A percentile compares a stretch with the other conserved stretches of the same genome.
Evolutionary conservation across 2,888 invertebrate genomes (phyloP).

Genomic region (Blomia tropicalis): DNA sequence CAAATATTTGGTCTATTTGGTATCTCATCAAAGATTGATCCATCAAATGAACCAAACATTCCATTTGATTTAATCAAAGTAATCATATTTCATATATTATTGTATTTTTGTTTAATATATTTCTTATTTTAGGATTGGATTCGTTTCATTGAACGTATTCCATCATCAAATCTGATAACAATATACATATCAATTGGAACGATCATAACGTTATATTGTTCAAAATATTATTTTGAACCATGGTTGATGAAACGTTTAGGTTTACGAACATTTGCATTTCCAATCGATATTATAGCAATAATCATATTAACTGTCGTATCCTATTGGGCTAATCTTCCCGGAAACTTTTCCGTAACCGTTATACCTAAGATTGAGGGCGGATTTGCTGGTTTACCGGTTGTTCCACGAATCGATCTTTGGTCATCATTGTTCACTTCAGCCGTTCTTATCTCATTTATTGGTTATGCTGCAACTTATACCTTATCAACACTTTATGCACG

Average conservation of each 20-base stretch:
- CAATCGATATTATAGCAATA: constrained; percentile 44
- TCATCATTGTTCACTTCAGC: constrained; percentile 35
- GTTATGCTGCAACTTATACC: constrained; percentile 54
- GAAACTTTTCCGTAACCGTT: constrained; percentile 28
- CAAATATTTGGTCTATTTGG: constrained; percentile 22
- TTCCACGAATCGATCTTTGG: constrained; percentile 32
- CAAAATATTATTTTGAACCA: not conserved
- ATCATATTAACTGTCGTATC: constrained; percentile 31
- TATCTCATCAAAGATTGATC: not conserved
- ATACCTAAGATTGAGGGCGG: constrained; percentile 26
- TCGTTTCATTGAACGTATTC: not conserved
- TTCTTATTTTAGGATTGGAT: not conserved
- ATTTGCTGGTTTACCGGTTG: constrained; percentile 32
- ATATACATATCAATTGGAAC: not conserved
- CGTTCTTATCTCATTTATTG: constrained; percentile 39
- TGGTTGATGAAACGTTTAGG: not conserved
- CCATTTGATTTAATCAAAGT: not conserved
- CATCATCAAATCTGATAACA: not conserved
- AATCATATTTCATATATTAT: not conserved
- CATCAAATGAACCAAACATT: not conserved
- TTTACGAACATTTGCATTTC: constrained; percentile 9
- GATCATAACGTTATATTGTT: not conserved
- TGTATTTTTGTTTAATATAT: not conserved
- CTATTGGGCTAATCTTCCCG: constrained; percentile 29
- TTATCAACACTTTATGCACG: constrained; percentile 58